A percentile compares a stretch with the other conserved stretches of the same genome.
Conservation (phyloP, 2,113 vertebrate genomes). For the Prionailurus viverrinus region DNA sequence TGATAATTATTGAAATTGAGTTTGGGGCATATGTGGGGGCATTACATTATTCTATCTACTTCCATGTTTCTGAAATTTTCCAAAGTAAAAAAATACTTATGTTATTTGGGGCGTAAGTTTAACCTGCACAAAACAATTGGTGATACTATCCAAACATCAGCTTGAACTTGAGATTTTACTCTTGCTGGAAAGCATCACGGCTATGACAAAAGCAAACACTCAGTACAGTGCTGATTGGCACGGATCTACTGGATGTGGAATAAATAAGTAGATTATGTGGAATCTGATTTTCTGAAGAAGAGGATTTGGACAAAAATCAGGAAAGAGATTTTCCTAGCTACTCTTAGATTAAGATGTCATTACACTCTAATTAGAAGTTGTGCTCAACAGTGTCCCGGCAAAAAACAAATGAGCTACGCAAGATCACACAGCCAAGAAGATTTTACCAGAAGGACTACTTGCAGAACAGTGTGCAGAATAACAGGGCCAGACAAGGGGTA, state of each 20-base stretch:
- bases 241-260: not conserved
- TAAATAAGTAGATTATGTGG: slow-evolving; percentile 43
- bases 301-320: slow-evolving; percentile 60
- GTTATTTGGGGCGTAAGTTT: not conserved
- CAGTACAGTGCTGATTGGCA: not conserved
- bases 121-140: slow-evolving; percentile 11
- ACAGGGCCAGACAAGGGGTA: not conserved
- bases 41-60: not conserved
- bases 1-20: not conserved
- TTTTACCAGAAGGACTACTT: not conserved
- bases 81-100: not conserved
- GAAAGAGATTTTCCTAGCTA: slow-evolving; percentile 62
- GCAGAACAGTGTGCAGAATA: not conserved
- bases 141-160: not conserved
- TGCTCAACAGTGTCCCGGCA: not conserved
- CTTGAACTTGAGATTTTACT: not conserved
- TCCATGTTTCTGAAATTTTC: slow-evolving; percentile 29
- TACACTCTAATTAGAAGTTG: slow-evolving; percentile 60
- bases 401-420: slow-evolving; percentile 21
- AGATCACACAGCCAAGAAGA: slow-evolving; percentile 16
- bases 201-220: not conserved
- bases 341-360: slow-evolving; percentile 61
- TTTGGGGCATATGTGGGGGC: not conserved
- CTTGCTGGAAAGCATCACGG: not conserved
- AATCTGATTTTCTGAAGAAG: slow-evolving; percentile 65